Conservation (phyloP, 2,113 vertebrate species). For the Gymnobelideus leadbeateri region DNA sequence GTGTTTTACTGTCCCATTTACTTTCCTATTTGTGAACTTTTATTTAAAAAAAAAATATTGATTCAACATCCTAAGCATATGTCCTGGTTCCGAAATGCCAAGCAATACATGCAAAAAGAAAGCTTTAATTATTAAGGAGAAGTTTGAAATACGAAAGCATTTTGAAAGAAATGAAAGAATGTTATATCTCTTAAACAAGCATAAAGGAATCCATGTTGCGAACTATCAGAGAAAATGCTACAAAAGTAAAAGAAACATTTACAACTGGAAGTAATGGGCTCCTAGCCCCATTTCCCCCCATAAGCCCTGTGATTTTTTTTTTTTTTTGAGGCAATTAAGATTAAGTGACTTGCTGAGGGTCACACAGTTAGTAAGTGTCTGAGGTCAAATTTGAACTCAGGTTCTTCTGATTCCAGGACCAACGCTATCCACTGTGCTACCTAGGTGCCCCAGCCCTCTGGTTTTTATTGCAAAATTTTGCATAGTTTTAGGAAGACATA, state of each 20-base stretch:
- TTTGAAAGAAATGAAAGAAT: neutral
- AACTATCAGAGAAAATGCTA: neutral
- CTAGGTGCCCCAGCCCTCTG: neutral
- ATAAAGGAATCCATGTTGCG: neutral
- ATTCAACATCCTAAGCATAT: neutral
- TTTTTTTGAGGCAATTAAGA: neutral
- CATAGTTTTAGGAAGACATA: no score
- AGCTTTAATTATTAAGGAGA: neutral
- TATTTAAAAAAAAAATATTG: neutral
- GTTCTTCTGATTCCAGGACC: neutral
- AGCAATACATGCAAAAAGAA: neutral
- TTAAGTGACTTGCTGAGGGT: neutral
- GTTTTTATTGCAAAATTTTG: neutral
- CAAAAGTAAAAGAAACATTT: neutral
- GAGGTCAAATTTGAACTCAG: neutral
- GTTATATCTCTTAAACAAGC: neutral
- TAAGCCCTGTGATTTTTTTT: neutral
- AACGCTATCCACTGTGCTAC: neutral
- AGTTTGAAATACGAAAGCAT: neutral
- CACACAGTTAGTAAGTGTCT: neutral
- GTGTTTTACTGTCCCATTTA: neutral
- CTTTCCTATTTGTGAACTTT: neutral
- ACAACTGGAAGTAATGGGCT: neutral
- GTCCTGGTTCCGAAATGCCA: neutral
- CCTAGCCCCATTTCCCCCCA: neutral